phyloP scores from a whole-genome alignment of 1,140 invertebrate genomes.

The Agrypnia vestita region DNA sequence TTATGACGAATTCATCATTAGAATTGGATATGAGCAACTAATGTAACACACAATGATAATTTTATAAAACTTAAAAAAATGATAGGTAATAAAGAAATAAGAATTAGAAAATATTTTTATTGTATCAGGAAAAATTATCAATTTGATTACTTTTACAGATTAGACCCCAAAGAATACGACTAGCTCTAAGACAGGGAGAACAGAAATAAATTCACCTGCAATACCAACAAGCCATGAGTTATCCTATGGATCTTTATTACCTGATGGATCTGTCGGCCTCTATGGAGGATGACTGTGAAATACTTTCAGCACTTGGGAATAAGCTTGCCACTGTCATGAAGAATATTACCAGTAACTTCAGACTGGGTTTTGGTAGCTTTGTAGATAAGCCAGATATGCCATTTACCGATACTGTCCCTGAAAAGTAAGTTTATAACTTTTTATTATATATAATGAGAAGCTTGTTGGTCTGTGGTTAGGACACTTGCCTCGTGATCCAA shows the following conservation, averaged over 20 bases:
- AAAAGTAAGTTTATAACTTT: conserved; percentile 67
- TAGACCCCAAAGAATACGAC: conserved; percentile 49
- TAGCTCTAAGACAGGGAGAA: conserved; percentile 63
- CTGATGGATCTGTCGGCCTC: conserved; percentile 89
- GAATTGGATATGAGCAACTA: too few species aligned
- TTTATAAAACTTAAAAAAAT: too few species aligned
- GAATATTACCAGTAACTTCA: conserved; percentile 87
- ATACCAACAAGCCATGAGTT: conserved; percentile 80
- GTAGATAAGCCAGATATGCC: conserved; percentile 91
- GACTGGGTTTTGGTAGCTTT: conserved; percentile 90
- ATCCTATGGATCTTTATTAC: conserved; percentile 92
- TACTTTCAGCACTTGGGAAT: conserved; percentile 78
- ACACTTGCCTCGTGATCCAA: too few species aligned
- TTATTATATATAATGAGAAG: too few species aligned
- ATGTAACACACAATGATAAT: too few species aligned
- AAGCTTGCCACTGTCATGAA: conserved; percentile 80
- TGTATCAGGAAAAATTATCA: too few species aligned
- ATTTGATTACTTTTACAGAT: too few species aligned
- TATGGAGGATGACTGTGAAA: conserved; percentile 83
- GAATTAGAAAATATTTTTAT: too few species aligned
- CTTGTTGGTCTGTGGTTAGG: too few species aligned
- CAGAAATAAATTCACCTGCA: conserved; percentile 62
- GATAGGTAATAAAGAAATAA: too few species aligned
- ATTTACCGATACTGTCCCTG: conserved; percentile 78
- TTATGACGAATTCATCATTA: too few species aligned